Percentiles rank a stretch among this genome's conserved stretches.
Evolutionary conservation across 2,113 vertebrate genomes (phyloP).

Genomic region (Bungarus multicinctus): DNA sequence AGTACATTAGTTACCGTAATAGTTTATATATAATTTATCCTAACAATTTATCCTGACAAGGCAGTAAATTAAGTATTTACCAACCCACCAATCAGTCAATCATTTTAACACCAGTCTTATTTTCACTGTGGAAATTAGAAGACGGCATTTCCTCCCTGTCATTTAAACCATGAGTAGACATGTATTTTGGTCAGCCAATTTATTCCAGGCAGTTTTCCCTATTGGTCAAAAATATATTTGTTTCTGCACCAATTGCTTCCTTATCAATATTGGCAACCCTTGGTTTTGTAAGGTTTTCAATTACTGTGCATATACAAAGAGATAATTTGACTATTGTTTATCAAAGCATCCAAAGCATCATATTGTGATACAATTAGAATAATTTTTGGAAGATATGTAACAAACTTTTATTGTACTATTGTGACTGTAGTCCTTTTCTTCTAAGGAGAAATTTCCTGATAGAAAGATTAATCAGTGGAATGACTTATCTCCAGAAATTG

Average conservation of each 20-base stretch:
- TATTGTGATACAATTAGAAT: not conserved
- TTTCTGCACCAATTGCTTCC: not conserved
- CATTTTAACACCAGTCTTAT: not conserved
- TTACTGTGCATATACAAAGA: not conserved
- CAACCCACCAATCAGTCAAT: not conserved
- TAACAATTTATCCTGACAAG: not conserved
- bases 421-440: not conserved
- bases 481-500: not conserved
- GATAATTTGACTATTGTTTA: not conserved
- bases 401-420: not conserved
- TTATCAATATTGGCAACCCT: not conserved
- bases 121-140: not conserved
- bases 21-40: not conserved
- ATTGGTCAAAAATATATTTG: not conserved
- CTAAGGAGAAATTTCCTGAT: not conserved
- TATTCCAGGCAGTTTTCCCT: not conserved
- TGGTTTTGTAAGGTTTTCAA: not conserved
- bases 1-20: not conserved
- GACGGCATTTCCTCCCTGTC: not conserved
- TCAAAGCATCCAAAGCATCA: not conserved
- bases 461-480: not conserved
- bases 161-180: not conserved
- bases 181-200: not conserved
- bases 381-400: not conserved
- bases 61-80: not conserved